A percentile compares a stretch with the other conserved stretches of the same genome.
phyloP scores from a whole-genome alignment of 2,888 invertebrate species.

The Parelbella ahira region DNA sequence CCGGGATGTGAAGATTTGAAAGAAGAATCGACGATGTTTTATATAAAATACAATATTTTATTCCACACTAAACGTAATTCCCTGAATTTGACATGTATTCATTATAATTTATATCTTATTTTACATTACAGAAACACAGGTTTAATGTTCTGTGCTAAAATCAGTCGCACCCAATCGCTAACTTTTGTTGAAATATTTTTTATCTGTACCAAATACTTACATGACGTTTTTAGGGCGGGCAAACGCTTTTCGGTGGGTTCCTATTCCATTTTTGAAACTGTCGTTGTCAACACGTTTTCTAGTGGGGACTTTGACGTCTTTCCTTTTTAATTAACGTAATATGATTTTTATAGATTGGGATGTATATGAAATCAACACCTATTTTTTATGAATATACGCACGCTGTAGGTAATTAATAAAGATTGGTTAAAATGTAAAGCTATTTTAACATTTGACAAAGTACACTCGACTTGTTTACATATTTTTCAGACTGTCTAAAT shows the following conservation, averaged over 20 bases:
- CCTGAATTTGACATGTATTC: slow-evolving; percentile 22
- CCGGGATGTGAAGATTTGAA: slow-evolving; percentile 34
- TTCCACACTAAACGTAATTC: slow-evolving; percentile 16
- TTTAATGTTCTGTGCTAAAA: slow-evolving; percentile 17
- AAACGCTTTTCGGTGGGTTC: slow-evolving; percentile 6
- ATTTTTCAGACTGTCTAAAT: too few relatives aligned
- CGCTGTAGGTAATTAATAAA: too few relatives aligned
- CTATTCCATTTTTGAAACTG: slow-evolving; percentile 21
- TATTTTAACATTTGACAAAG: too few relatives aligned
- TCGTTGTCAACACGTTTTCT: slow-evolving; percentile 4
- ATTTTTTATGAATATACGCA: too few relatives aligned
- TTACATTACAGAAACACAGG: slow-evolving; percentile 15
- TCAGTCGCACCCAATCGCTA: slow-evolving; percentile 10
- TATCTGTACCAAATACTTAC: slow-evolving; percentile 20
- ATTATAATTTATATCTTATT: slow-evolving; percentile 22
- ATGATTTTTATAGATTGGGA: neutral
- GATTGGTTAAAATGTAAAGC: too few relatives aligned
- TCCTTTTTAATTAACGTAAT: slow-evolving; percentile 2
- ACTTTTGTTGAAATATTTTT: slow-evolving; percentile 15
- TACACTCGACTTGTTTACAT: too few relatives aligned
- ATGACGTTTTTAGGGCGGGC: slow-evolving; percentile 17
- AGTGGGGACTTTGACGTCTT: slow-evolving; percentile 6
- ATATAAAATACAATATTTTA: slow-evolving; percentile 18
- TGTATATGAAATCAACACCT: neutral
- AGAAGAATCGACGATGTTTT: slow-evolving; percentile 29